phyloP scores from a whole-genome alignment of 2,113 vertebrate genomes.

The Eolophus roseicapilla region DNA sequence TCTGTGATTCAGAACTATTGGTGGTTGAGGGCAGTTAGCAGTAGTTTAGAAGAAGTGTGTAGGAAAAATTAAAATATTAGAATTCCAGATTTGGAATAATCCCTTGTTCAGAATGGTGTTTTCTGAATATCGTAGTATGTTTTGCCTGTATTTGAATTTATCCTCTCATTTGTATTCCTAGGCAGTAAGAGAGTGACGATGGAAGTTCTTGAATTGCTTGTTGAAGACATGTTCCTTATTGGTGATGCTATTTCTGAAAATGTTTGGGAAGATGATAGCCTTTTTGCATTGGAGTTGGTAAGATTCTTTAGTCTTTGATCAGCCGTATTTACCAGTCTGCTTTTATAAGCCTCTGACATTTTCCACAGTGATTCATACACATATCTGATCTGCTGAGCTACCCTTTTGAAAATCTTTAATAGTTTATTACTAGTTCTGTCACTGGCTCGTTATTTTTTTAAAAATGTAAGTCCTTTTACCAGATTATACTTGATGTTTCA shows the following conservation, averaged over 20 bases:
- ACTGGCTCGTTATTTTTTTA: background rate
- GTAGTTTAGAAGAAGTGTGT: background rate
- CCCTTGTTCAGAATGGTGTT: background rate
- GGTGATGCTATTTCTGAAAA: constrained; percentile 83
- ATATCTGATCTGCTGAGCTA: background rate
- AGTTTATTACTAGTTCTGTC: background rate
- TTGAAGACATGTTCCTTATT: constrained; percentile 79
- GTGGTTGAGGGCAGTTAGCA: background rate
- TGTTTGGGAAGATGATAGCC: constrained; percentile 90
- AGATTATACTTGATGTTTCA: background rate
- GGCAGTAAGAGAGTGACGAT: constrained; percentile 80
- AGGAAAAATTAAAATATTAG: background rate
- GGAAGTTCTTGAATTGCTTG: constrained; percentile 84
- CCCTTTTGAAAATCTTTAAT: background rate
- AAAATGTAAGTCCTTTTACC: background rate
- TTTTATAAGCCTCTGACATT: background rate
- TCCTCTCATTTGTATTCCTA: constrained; percentile 45
- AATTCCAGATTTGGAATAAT: background rate
- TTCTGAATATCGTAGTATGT: background rate
- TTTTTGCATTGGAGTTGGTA: constrained; percentile 90
- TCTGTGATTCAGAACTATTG: background rate
- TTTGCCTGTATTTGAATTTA: background rate
- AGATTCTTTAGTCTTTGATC: constrained; percentile 49
- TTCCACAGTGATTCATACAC: background rate
- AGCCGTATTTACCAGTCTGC: background rate